Base-by-base conservation (phyloP, 2,888 invertebrate genomes). In the Ptychoptera contaminata region DNA sequence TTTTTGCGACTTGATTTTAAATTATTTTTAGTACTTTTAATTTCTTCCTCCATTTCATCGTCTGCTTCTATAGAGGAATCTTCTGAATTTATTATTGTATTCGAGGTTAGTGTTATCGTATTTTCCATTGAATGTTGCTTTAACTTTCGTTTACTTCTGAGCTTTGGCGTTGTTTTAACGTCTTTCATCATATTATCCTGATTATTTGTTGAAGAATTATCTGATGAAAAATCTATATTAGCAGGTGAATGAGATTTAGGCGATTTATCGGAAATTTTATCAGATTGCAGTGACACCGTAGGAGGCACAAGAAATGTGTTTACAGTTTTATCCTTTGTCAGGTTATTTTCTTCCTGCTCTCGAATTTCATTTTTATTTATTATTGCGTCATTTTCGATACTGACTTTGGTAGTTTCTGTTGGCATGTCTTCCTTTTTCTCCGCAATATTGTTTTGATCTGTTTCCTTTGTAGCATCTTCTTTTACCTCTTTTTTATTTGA, bases 61-160 rank as follows among this genome's bases (percentile, higher is more conserved):
- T 77, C 76, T 23, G 77, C 76, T 56, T 77, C 77, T 1, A 76
- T 76, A 8, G 74, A 75, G 0, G 76, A 76, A 56, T 76, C 76
- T 57, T 76, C 76, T 1, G 69, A 69, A 69, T 50, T 64, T 62
- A 23, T 48, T 40, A 35, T 48, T 40, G 51, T 67, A 63, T 43
- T 40, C 37, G 15, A 34, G 51, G 55, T 5, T 23, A 23, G 7
- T 7, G 49, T 65, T 45, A 42, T 30, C 45, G 48, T 42, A 41
- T 55, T 45, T 54, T 54, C 46, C 57, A 57, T 16, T 39, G 37
- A 29, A n/a, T 5, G 10, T 44, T 46, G 45, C 42, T 49, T 40
- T 14, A 46, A 60, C 1, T 60, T 60, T 23, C 47, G 44, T 43
- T 63, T 60, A 1, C 59, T 58, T 23, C 60, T 53, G 2, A 61